Evolutionary conservation across 2,797 vertebrate genomes (phyloP), one percentile per base, ranked within the genome.

Genomic region (Clamator glandarius): DNA sequence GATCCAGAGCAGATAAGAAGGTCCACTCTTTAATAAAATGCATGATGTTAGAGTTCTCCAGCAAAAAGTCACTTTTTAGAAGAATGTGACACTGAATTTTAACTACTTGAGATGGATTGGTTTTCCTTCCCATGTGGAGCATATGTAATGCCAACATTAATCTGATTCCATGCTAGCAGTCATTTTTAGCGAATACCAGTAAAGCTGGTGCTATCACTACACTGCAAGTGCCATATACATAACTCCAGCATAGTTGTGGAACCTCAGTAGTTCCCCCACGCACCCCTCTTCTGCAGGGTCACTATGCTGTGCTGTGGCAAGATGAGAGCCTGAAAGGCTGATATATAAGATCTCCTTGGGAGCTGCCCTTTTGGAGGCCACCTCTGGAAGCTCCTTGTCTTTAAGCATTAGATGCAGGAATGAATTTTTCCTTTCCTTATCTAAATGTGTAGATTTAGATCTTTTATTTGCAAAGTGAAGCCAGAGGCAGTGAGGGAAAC

Each of bases 201-300:
- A 29, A 31, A 74, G 8, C 35, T 41, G 31, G 20, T 67, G 48
- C 39, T 20, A 76, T 9, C 14, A 31, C 51, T 23, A 6, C n/a
- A 26, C 74, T 69, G 20, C 1, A 0, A 68, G 50, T 8, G 5
- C 1, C 7, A 2, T 2, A 0, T 10, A 33, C 9, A 13, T 15
- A 69, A 9, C 42, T 84, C 31, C 57, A 79, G 57, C 33, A 51
- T 67, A 39, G 35, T 26, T 50, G 20, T 12, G 81, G 48, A 80
- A 11, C 55, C 29, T 59, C 42, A 21, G 16, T 5, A 48, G 12
- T 10, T 16, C 1, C 18, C 7, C 15, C 5, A 5, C 28, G 9
- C 48, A 36, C 7, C 5, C 10, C 11, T 36, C 11, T 87, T 39
- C 33, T 88, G 19, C 31, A 66, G 19, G 12, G 15, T 24, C 42